These are phyloP conservation scores for Varroa destructor DNA, from an alignment of 1,140 invertebrate genomes.

Conservation along the genomic window DNA sequence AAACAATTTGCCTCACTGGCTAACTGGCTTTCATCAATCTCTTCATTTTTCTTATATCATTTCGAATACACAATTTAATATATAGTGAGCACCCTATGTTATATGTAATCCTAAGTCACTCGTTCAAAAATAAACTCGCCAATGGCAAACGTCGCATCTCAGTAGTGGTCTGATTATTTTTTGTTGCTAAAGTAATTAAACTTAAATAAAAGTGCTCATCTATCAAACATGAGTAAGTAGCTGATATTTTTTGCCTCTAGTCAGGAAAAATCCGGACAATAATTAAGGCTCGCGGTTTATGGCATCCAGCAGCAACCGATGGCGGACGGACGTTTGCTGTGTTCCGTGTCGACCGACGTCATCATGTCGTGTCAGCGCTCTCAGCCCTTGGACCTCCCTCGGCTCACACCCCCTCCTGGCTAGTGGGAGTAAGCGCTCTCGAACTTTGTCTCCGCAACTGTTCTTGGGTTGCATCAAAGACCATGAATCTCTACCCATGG, in stretches of 20 bases:
- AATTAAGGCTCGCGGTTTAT: conserved; percentile 82
- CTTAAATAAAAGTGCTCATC: too few species aligned
- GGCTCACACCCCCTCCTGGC: conserved; percentile 71
- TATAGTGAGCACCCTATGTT: too few species aligned
- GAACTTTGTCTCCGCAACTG: conserved; percentile 78
- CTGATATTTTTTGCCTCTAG: conserved; percentile 44
- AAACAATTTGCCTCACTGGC: background rate
- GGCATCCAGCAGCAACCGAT: conserved; percentile 64
- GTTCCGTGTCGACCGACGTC: conserved; percentile 72
- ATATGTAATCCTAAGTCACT: too few species aligned
- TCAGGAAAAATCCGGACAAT: conserved; percentile 73
- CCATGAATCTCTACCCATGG: conserved; percentile 76
- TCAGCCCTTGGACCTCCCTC: conserved; percentile 73
- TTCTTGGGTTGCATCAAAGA: conserved; percentile 62
- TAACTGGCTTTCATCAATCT: background rate
- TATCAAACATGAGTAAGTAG: too few species aligned
- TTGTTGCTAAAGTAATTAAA: too few species aligned
- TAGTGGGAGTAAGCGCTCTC: conserved; percentile 70
- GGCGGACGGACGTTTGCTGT: conserved; percentile 70
- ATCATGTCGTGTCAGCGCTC: conserved; percentile 76
- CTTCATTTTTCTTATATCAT: background rate
- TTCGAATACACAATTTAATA: too few species aligned
- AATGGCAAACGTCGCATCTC: too few species aligned
- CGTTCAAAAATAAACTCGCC: too few species aligned
- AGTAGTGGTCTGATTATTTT: too few species aligned